A percentile compares a stretch with the other conserved stretches of the same genome.
These are phyloP conservation scores for Gortyna flavago DNA, from an alignment of 2,888 invertebrate genomes.

Conservation along the genomic window DNA sequence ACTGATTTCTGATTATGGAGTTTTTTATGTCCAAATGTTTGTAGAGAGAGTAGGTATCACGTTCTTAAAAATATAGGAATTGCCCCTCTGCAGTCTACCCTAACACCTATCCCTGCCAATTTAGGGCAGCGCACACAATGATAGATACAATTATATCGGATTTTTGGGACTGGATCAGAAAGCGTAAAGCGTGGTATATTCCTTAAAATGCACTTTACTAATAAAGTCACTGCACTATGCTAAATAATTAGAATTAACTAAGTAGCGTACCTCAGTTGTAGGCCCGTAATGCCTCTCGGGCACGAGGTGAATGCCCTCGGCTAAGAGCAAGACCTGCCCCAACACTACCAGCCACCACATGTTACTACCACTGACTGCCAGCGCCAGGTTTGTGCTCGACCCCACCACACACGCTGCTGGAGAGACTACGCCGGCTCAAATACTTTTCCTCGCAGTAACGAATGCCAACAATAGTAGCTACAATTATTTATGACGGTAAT, in stretches of 20 bases:
- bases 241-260: not conserved
- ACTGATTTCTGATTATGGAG: constrained; percentile 31
- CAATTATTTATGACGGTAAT: constrained; percentile 11
- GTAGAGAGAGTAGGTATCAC: constrained; percentile 4
- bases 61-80: not conserved
- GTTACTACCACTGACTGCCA: constrained; percentile 70
- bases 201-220: not conserved
- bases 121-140: not conserved
- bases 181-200: not conserved
- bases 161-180: not conserved
- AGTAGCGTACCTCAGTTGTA: constrained; percentile 69
- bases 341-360: constrained; percentile 82
- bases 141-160: not conserved
- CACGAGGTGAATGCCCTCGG: constrained; percentile 73
- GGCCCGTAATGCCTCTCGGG: constrained; percentile 69
- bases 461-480: constrained; percentile 14
- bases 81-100: not conserved
- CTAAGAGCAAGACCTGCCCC: constrained; percentile 74
- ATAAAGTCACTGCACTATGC: constrained; percentile 24
- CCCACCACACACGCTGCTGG: constrained; percentile 50
- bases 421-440: constrained; percentile 28
- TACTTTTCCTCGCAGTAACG: constrained; percentile 47
- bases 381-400: constrained; percentile 27
- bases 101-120: not conserved
- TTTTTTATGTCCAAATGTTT: constrained; percentile 10